phyloP scores from a whole-genome alignment of 2,113 vertebrate species.

The Paraplagusia blochii region DNA sequence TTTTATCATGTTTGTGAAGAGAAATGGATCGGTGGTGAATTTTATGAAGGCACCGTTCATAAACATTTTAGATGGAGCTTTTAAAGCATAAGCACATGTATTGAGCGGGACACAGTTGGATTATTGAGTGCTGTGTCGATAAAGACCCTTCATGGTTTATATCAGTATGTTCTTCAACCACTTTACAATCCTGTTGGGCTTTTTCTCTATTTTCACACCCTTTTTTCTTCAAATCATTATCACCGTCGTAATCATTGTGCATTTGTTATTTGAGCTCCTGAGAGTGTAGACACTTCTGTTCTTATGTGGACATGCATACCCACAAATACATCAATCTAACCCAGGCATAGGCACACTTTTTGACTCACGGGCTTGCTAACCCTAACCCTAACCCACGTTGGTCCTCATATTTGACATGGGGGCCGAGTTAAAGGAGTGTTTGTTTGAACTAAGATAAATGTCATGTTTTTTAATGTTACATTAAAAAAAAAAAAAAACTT shows the following conservation, averaged over 20 bases:
- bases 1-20: conserved; percentile 13
- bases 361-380: no score
- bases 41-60: conserved; percentile 39
- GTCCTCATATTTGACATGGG: no score
- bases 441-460: no score
- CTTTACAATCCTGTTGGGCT: conserved; percentile 2
- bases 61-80: conserved; percentile 51
- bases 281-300: conserved; percentile 3
- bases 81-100: conserved; percentile 43
- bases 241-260: conserved; percentile 1
- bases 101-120: conserved; percentile 1
- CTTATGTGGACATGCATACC: background rate
- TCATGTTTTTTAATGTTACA: no score
- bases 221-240: conserved; percentile 10
- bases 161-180: background rate
- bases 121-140: conserved; percentile 22
- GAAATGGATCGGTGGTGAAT: conserved; percentile 32
- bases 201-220: background rate
- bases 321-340: background rate
- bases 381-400: no score
- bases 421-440: no score
- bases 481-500: no score
- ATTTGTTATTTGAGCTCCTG: conserved; percentile 12
- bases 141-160: background rate
- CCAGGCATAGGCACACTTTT: no score